Percentiles rank a stretch among this genome's conserved stretches.
These are phyloP conservation scores for Laticauda colubrina DNA, from an alignment of 2,113 vertebrate species.

Conservation along the genomic window DNA sequence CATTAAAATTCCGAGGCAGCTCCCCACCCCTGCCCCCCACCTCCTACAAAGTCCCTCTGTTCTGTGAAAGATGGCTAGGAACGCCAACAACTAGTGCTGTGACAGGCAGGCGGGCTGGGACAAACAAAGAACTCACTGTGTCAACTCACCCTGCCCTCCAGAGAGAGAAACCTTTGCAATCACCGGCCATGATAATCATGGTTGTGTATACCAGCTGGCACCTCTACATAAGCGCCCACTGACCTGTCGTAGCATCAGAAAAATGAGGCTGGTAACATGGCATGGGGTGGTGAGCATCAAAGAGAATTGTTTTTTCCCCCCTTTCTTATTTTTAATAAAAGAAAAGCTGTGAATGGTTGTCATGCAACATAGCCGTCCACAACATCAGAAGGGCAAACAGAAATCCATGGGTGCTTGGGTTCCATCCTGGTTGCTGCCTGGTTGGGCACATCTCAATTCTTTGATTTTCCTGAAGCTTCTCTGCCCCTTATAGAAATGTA, in stretches of 20 bases:
- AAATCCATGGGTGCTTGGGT: neutral
- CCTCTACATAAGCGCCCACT: neutral
- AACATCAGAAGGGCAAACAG: neutral
- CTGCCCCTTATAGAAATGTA: neutral
- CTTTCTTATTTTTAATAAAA: neutral
- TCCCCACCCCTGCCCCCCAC: neutral
- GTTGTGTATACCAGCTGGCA: neutral
- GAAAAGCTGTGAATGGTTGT: neutral
- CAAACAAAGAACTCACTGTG: slow-evolving; percentile 58
- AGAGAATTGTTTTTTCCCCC: neutral
- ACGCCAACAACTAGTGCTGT: slow-evolving; percentile 43
- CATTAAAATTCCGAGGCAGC: slow-evolving; percentile 67
- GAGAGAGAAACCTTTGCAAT: slow-evolving; percentile 21
- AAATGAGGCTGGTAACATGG: neutral
- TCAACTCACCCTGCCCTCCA: slow-evolving; percentile 49
- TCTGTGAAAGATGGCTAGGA: slow-evolving; percentile 59
- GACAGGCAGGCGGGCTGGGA: slow-evolving; percentile 48
- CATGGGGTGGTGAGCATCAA: neutral
- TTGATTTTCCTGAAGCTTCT: neutral
- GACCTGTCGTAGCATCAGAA: neutral
- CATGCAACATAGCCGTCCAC: neutral
- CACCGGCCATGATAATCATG: neutral
- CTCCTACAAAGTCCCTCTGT: slow-evolving; percentile 58
- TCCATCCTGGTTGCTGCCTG: neutral
- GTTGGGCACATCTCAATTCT: neutral